phyloP scores from a whole-genome alignment of 1,140 invertebrate genomes.

The Scaptodrosophila lebanonensis region DNA sequence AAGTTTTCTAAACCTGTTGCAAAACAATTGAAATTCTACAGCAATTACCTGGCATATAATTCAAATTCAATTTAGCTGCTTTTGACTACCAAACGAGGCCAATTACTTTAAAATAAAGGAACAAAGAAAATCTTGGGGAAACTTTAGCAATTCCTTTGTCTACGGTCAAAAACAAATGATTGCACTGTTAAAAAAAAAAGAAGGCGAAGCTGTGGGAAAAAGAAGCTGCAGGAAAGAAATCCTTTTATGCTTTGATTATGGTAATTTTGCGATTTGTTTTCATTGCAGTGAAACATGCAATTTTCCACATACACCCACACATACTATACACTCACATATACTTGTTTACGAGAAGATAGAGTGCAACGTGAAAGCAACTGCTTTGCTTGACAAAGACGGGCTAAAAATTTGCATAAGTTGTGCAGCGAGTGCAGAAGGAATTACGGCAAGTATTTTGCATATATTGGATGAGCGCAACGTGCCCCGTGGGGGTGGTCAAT shows the following conservation, averaged over 20 bases:
- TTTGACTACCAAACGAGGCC: slow-evolving; percentile 51
- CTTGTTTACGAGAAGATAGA: slow-evolving; percentile 13
- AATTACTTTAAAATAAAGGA: slow-evolving; percentile 55
- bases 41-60: no score
- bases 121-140: not conserved
- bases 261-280: slow-evolving; percentile 66
- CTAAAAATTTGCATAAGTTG: slow-evolving; percentile 55
- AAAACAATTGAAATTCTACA: no score
- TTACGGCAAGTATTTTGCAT: slow-evolving; percentile 50
- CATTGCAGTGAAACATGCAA: slow-evolving; percentile 63
- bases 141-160: no score
- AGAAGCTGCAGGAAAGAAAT: slow-evolving; percentile 10
- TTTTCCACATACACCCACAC: slow-evolving; percentile 28
- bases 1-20: no score
- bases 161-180: slow-evolving; percentile 6
- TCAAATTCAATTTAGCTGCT: slow-evolving; percentile 49
- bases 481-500: not conserved
- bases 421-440: slow-evolving; percentile 27
- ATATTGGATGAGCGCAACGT: slow-evolving; percentile 15
- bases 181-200: slow-evolving; percentile 5
- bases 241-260: slow-evolving; percentile 64
- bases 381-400: slow-evolving; percentile 48
- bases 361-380: slow-evolving; percentile 29
- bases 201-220: slow-evolving; percentile 11
- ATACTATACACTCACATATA: not conserved